A percentile compares a stretch with the other conserved stretches of the same genome.
Evolutionary conservation across 1,140 invertebrate species (phyloP).

Genomic region (Rhyacophila brunnea): DNA sequence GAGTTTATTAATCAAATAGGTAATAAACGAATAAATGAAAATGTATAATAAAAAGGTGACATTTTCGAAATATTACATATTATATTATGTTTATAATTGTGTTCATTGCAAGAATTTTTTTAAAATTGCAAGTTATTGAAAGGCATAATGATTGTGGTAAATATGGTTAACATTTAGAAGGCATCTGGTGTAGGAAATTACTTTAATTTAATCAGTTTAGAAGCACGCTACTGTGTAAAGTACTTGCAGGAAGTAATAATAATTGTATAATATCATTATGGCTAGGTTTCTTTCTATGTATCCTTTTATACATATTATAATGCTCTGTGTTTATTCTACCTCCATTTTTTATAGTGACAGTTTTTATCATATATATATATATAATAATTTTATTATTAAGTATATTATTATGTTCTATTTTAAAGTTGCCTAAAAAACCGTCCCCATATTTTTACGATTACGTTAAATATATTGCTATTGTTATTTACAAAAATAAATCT

Average conservation of each 20-base stretch:
- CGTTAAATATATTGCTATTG: constrained; percentile 30
- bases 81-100: too few species aligned
- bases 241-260: constrained; percentile 18
- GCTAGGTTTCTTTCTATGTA: constrained; percentile 23
- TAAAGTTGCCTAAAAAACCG: constrained; percentile 33
- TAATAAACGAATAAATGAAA: too few species aligned
- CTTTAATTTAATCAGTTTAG: constrained; percentile 8
- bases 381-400: constrained; percentile 27
- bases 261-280: constrained; percentile 27
- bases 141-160: too few species aligned
- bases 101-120: too few species aligned
- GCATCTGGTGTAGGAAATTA: too few species aligned
- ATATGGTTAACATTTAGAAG: too few species aligned
- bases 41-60: too few species aligned
- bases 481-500: constrained; percentile 37
- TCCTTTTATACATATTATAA: constrained; percentile 15
- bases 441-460: constrained; percentile 32
- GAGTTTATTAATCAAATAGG: too few species aligned
- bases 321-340: constrained; percentile 13
- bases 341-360: constrained; percentile 16
- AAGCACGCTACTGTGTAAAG: constrained; percentile 22
- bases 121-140: too few species aligned
- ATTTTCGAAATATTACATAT: too few species aligned
- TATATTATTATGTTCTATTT: constrained; percentile 29
- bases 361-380: too few species aligned